Percentiles rank a stretch among this genome's conserved stretches.
Evolutionary conservation across 2,113 vertebrate genomes (phyloP).

Genomic region (Mus pahari): DNA sequence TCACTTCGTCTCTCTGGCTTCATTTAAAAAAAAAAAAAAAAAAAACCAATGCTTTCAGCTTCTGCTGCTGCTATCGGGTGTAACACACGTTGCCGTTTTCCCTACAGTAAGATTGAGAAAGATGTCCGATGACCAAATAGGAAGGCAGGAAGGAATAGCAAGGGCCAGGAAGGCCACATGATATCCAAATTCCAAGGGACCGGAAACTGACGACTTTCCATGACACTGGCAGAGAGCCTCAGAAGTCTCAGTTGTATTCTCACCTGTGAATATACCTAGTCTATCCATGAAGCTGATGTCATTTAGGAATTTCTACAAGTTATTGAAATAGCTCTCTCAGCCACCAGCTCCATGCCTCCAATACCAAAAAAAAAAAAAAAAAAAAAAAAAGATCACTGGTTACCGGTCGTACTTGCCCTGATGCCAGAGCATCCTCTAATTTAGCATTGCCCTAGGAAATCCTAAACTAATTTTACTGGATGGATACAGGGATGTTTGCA

Average conservation of each 20-base stretch:
- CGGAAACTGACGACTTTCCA: constrained; percentile 23
- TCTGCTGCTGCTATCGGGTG: constrained; percentile 72
- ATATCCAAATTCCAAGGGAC: constrained; percentile 53
- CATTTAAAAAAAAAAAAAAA: constrained; percentile 81
- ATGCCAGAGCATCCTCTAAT: constrained; percentile 72
- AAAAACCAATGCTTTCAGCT: constrained; percentile 78
- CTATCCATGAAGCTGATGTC: background rate
- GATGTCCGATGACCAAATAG: constrained; percentile 49
- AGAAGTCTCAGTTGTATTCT: background rate
- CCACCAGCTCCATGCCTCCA: background rate
- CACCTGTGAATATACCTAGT: background rate
- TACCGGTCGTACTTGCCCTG: constrained; percentile 55
- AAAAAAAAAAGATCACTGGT: constrained; percentile 31
- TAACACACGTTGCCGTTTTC: constrained; percentile 69
- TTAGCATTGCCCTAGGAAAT: constrained; percentile 82
- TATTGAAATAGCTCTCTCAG: constrained; percentile 52
- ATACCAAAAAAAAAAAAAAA: background rate
- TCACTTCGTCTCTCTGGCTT: constrained; percentile 87
- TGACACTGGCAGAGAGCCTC: background rate
- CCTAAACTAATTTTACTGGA: constrained; percentile 83
- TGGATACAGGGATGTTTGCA: constrained; percentile 80
- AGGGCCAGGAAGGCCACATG: background rate
- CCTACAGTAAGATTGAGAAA: constrained; percentile 69
- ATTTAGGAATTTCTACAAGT: constrained; percentile 44
- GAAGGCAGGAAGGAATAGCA: background rate